phyloP scores from a whole-genome alignment of 2,113 vertebrate species.

The Gambusia holbrooki region DNA sequence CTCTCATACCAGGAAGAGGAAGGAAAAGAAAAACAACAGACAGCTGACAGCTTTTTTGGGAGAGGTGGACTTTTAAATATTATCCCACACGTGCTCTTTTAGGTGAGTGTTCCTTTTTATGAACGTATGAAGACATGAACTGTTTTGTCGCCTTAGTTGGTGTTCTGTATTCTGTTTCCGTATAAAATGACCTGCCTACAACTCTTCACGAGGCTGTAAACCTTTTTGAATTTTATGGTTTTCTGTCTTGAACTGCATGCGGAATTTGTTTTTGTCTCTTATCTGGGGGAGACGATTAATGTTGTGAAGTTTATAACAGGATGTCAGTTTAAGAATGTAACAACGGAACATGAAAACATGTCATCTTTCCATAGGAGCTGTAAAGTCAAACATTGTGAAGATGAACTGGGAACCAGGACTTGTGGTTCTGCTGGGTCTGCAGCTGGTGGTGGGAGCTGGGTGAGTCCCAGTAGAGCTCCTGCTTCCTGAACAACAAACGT shows the following conservation, averaged over 20 bases:
- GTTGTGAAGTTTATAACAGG: background rate
- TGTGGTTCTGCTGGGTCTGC: slow-evolving; percentile 66
- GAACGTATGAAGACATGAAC: background rate
- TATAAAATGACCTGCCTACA: background rate
- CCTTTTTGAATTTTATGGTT: background rate
- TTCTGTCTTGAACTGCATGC: background rate
- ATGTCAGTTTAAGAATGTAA: background rate
- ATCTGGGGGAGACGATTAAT: background rate
- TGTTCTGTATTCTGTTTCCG: background rate
- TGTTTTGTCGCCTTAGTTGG: background rate
- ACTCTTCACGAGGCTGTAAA: background rate
- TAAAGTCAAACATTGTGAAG: slow-evolving; percentile 9
- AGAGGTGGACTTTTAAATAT: background rate
- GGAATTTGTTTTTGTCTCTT: background rate
- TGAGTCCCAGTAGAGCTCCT: slow-evolving; percentile 57
- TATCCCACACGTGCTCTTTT: slow-evolving; percentile 9
- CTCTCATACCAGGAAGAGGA: slow-evolving; percentile 2
- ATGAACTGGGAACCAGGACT: slow-evolving; percentile 63
- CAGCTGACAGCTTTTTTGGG: background rate
- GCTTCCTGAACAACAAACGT: background rate
- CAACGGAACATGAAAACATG: too few species aligned
- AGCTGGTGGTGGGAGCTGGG: slow-evolving; percentile 68
- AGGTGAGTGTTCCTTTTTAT: slow-evolving; percentile 43
- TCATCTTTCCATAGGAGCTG: slow-evolving; percentile 6
- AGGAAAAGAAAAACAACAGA: background rate